Evolutionary conservation across 1,140 invertebrate species (phyloP).

Genomic region (Leptopilina clavipes): DNA sequence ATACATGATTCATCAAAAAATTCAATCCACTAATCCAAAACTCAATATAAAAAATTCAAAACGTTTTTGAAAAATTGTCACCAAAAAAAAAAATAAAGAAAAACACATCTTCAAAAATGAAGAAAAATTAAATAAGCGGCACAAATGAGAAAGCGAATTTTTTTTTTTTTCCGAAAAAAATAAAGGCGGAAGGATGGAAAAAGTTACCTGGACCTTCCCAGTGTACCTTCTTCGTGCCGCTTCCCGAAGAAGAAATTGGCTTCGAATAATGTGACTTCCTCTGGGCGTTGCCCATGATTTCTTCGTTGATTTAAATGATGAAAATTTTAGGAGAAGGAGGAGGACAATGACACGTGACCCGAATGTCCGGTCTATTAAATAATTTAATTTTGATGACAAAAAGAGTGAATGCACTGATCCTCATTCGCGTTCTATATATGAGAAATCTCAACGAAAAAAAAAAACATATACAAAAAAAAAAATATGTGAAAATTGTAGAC

Average conservation of each 20-base stretch:
- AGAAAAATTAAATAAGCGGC: not conserved
- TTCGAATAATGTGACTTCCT: conserved; percentile 63
- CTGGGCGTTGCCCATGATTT: conserved; percentile 69
- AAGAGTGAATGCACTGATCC: not conserved
- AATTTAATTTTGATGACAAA: not conserved
- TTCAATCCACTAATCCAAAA: too few species aligned
- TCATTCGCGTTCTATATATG: not conserved
- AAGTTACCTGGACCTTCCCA: conserved; percentile 69
- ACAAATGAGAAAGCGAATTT: too few species aligned
- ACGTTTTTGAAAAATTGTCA: not conserved
- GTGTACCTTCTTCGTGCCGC: conserved; percentile 60
- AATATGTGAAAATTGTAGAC: not conserved
- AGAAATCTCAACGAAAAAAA: not conserved
- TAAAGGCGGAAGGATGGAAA: not conserved
- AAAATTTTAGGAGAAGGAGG: not conserved
- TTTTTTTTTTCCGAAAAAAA: not conserved
- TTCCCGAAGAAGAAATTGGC: conserved; percentile 47
- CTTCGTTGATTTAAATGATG: conserved; percentile 12
- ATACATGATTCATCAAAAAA: too few species aligned
- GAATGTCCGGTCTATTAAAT: conserved; percentile 20
- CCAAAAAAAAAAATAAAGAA: too few species aligned
- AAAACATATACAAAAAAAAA: too few species aligned
- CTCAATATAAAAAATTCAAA: not conserved
- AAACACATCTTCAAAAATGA: too few species aligned
- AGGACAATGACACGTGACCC: conserved; percentile 37